Percentiles rank a stretch among this genome's conserved stretches.
Evolutionary conservation across 2,888 invertebrate species (phyloP).

Genomic region (Adelphocoris suturalis): DNA sequence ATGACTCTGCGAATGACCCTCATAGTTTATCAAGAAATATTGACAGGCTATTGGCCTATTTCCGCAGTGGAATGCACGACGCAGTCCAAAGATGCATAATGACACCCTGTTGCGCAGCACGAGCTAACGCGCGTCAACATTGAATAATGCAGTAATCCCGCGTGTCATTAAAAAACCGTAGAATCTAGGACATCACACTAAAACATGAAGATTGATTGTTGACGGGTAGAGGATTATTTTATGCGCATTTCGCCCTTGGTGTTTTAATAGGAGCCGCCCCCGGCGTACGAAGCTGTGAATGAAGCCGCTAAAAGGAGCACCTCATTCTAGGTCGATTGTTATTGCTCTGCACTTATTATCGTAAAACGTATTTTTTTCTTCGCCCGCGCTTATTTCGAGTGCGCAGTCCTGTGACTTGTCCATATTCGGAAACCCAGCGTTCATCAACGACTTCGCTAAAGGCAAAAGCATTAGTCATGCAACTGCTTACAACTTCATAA

Average conservation of each 20-base stretch:
- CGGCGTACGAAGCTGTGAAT: slow-evolving; percentile 27
- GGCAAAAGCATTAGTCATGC: neutral
- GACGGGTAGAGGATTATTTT: neutral
- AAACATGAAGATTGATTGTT: slow-evolving; percentile 13
- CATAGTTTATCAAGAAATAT: too few species aligned
- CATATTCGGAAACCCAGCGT: slow-evolving; percentile 33
- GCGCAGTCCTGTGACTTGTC: neutral
- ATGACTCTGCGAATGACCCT: too few species aligned
- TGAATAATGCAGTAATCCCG: neutral
- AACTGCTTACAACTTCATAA: slow-evolving; percentile 41
- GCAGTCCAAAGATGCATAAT: too few species aligned
- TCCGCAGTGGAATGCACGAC: too few species aligned
- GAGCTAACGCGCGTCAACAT: neutral
- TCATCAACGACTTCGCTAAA: slow-evolving; percentile 1
- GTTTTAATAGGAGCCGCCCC: neutral
- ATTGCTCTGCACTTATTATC: slow-evolving; percentile 45
- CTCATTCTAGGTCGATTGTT: slow-evolving; percentile 22
- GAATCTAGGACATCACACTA: slow-evolving; percentile 19
- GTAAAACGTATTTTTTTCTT: neutral
- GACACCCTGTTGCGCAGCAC: too few species aligned
- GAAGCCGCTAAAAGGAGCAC: neutral
- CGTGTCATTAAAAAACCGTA: neutral
- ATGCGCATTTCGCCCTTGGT: slow-evolving; percentile 19
- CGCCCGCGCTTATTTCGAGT: slow-evolving; percentile 20
- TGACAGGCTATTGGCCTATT: too few species aligned